Evolutionary conservation across 2,888 invertebrate species (phyloP), one percentile per base, ranked within the genome.

Genomic region (Tanypteryx hageni): DNA sequence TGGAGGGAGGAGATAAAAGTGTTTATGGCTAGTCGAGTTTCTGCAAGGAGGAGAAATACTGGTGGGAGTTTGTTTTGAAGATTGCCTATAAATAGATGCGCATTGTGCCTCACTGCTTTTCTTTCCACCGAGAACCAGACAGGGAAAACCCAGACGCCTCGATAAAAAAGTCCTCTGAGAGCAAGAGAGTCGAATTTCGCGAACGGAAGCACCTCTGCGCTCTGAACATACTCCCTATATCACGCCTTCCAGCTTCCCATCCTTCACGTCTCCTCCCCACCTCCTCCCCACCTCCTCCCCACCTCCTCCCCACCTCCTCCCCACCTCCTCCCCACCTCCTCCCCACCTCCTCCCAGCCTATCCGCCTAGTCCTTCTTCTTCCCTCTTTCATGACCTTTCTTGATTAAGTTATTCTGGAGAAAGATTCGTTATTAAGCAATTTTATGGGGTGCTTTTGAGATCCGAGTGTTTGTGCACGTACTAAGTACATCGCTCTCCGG

Each of bases 61-160:
- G 27, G 76, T 27, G 76, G 76, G 76, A 10, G 76, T 76, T 76
- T 76, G 76, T 76, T 76, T 76, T 76, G 76, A 27, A 27, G 76
- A 76, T 76, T 76, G 27, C 22, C 27, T 76, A 76, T 76, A 27
- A 76, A 76, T 76, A 76, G 76, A 14, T 22, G 76, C 22, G 76
- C 27, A 76, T 76, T 76, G 76, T 76, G 76, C 76, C 44, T 44
- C 44, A 3, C 44, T 44, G 44, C 44, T 44, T 44, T 44, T 44
- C 44, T 22, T 13, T 76, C 22, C n/a, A 76, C 2, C n/a, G 68
- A 68, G 68, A 18, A 68, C n/a, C 76, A 76, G 76, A 76, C 76
- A 76, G 76, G 76, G 76, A 76, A 76, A 76, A 76, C 76, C 76
- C 76, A 76, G 76, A 27, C 22, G 27, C 27, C 27, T 10, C 76